Evolutionary conservation across 2,888 invertebrate species (phyloP).

Genomic region (Scrobipalpa atriplicella): DNA sequence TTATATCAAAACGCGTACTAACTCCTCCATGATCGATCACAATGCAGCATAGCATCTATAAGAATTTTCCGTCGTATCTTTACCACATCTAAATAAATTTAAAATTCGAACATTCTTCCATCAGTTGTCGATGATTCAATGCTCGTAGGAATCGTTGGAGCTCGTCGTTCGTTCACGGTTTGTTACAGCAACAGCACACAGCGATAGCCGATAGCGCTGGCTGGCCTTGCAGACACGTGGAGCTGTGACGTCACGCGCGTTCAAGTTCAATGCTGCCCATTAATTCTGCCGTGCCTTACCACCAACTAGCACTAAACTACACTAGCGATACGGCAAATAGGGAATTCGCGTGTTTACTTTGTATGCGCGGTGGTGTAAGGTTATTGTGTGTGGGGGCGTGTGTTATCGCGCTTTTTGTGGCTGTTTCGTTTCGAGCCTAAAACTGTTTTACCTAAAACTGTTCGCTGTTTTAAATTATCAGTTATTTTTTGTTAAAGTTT

Average conservation of each 20-base stretch:
- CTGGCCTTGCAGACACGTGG: slow-evolving; percentile 34
- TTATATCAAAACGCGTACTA: too few species aligned
- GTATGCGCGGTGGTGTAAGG: not conserved
- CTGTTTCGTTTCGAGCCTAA: not conserved
- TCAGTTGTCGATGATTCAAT: not conserved
- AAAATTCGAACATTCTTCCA: not conserved
- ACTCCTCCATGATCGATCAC: too few species aligned
- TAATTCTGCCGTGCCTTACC: slow-evolving; percentile 64
- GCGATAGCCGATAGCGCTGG: slow-evolving; percentile 28
- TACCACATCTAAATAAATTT: too few species aligned
- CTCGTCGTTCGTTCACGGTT: slow-evolving; percentile 3
- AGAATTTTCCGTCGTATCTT: too few species aligned
- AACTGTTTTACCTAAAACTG: too few species aligned
- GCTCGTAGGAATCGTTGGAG: not conserved
- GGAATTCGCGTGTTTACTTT: slow-evolving; percentile 10
- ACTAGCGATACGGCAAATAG: slow-evolving; percentile 12
- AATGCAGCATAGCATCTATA: too few species aligned
- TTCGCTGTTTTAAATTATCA: too few species aligned
- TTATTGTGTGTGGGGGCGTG: not conserved
- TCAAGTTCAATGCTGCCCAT: slow-evolving; percentile 80
- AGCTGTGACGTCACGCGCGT: slow-evolving; percentile 45
- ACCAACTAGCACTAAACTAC: slow-evolving; percentile 43
- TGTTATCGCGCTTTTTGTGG: not conserved
- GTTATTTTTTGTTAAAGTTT: too few species aligned
- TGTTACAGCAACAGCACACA: slow-evolving; percentile 18